Evolutionary conservation across 2,797 vertebrate genomes (phyloP), one percentile per base, ranked within the genome.

Genomic region (Phalanger gymnotis): DNA sequence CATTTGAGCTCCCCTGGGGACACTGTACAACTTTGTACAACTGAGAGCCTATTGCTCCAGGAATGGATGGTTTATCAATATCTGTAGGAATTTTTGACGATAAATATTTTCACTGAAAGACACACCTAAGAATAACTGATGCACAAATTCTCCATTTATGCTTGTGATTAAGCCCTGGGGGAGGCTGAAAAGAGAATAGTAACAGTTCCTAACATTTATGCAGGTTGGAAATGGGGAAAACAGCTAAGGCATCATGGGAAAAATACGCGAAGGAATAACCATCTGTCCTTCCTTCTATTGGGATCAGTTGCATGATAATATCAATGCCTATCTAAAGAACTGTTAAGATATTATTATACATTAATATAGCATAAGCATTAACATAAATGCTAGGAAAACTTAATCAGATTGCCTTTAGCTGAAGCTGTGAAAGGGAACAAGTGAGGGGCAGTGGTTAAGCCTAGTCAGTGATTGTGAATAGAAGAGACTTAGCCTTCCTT

Each of bases 1-100:
- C 16, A 10, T 93, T 96, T 96, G 94, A 73, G 95, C 97, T 95
- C 91, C 58, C 94, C 94, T 92, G 54, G 55, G 91, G 92, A 94
- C 55, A 54, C 52, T 92, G 7, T 54, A 51, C 53, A 87, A 92
- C 51, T 95, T 93, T 96, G 34, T 93, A 96, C 92, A 93, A 73
- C 52, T 94, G 57, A 89, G 53, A 95, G 66, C 31, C 95, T 95
- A 95, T 81, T 95, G 92, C 96, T 96, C 97, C 96, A 95, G 92
- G 91, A 94, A 54, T 1, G 91, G 96, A 92, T 90, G 94, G 54
- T 89, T 92, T 97, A 97, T 95, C 93, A 90, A 92, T 92, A 97
- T 95, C 57, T 92, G 66, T 90, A 97, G 93, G 93, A 89, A 61
- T 19, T 96, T 96, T 55, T 91, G 90, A 96, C 96, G 95, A 16